Evolutionary conservation across 2,797 vertebrate species (phyloP).

Genomic region (Passerculus sandwichensis): DNA sequence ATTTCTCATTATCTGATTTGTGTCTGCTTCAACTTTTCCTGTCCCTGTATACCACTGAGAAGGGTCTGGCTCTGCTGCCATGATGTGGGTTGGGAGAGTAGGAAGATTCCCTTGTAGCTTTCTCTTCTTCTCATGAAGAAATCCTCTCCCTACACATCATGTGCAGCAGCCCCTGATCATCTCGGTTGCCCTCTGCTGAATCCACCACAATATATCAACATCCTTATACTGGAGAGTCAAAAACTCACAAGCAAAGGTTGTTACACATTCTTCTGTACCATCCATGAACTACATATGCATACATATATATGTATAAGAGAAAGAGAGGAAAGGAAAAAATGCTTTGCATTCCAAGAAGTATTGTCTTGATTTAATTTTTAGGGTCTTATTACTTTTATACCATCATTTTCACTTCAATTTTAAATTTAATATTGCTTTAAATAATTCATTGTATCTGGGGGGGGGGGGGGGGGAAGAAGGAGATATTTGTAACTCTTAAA

Average conservation of each 20-base stretch:
- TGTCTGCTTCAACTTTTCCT: background rate
- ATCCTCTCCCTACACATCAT: background rate
- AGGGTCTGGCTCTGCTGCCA: background rate
- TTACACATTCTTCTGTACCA: background rate
- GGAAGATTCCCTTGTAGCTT: background rate
- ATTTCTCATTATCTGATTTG: background rate
- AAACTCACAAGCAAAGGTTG: background rate
- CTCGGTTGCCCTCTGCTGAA: background rate
- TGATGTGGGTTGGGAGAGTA: background rate
- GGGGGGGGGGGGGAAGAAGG: rapidly evolving
- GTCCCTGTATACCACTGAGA: background rate
- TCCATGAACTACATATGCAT: background rate
- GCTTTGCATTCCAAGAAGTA: background rate
- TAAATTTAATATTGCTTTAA: background rate
- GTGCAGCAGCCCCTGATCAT: background rate
- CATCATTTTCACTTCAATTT: background rate
- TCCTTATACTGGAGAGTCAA: background rate
- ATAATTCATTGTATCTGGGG: background rate
- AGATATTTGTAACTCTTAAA: background rate
- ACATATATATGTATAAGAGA: background rate
- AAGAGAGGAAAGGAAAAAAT: background rate
- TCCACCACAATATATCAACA: background rate
- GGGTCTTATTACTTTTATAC: background rate
- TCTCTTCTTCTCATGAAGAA: background rate
- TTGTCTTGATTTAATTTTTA: background rate